A percentile compares a stretch with the other conserved stretches of the same genome.
These are phyloP conservation scores for Cheiracanthium punctorium DNA, from an alignment of 2,888 invertebrate genomes.

Conservation along the genomic window DNA sequence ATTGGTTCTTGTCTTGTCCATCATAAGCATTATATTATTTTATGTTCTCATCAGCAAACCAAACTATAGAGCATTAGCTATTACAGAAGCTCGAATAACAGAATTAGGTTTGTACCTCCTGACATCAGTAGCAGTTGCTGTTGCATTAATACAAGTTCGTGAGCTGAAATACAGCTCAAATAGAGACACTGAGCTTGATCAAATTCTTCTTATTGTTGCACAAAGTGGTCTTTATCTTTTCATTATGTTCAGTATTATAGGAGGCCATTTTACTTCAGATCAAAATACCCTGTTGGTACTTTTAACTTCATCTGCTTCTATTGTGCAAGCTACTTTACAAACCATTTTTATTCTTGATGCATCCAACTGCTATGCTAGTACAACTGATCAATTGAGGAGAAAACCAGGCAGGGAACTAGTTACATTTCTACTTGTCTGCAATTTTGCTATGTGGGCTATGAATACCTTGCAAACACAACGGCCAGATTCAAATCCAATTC, in stretches of 20 bases:
- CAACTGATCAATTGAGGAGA: constrained; percentile 82
- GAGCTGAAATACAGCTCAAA: constrained; percentile 89
- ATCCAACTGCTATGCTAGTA: constrained; percentile 88
- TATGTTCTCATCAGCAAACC: constrained; percentile 86
- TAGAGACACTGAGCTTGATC: constrained; percentile 89
- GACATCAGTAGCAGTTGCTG: constrained; percentile 88
- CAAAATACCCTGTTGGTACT: constrained; percentile 82
- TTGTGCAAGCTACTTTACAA: constrained; percentile 83
- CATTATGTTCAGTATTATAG: constrained; percentile 93
- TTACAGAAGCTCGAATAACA: constrained; percentile 91
- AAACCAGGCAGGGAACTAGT: constrained; percentile 96
- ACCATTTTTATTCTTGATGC: constrained; percentile 84
- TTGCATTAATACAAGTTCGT: constrained; percentile 90
- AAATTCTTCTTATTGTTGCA: constrained; percentile 91
- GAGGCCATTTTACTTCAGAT: constrained; percentile 83
- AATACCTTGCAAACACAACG: constrained; percentile 93
- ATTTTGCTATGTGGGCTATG: constrained; percentile 81
- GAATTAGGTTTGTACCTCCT: constrained; percentile 90
- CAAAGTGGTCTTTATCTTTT: constrained; percentile 96
- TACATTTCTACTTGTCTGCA: constrained; percentile 83
- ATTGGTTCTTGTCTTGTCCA: constrained; percentile 88
- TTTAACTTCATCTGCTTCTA: constrained; percentile 86
- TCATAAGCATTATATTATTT: constrained; percentile 92
- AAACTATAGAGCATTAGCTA: constrained; percentile 87
- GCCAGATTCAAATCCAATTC: constrained; percentile 92